Percentiles rank a stretch among this genome's conserved stretches.
phyloP scores from a whole-genome alignment of 2,113 vertebrate genomes.

The Rana temporaria region DNA sequence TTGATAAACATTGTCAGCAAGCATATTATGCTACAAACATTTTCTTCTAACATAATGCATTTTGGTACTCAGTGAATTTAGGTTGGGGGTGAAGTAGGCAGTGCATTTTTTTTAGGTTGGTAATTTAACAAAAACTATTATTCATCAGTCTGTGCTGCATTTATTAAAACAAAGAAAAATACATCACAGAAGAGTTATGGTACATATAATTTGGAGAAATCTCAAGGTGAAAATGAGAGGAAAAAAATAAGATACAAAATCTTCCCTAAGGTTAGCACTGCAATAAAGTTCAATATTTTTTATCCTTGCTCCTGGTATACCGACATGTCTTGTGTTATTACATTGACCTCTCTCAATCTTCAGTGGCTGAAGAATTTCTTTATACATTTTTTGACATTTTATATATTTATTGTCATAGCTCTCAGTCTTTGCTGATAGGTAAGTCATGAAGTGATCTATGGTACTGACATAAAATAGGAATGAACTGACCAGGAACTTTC shows the following conservation, averaged over 20 bases:
- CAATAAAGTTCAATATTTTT: constrained; percentile 47
- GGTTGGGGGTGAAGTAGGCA: too few species aligned
- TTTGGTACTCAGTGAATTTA: too few species aligned
- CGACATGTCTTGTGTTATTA: constrained; percentile 38
- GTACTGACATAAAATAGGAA: constrained; percentile 10
- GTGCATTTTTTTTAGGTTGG: too few species aligned
- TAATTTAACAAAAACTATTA: too few species aligned
- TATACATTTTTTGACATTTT: constrained; percentile 39
- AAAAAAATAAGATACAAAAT: constrained; percentile 16
- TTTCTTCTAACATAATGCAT: too few species aligned
- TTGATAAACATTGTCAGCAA: too few species aligned
- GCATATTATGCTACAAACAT: too few species aligned
- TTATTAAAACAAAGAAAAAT: too few species aligned
- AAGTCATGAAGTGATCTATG: constrained; percentile 22
- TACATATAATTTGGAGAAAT: too few species aligned
- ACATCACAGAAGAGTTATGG: too few species aligned
- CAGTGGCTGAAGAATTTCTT: constrained; percentile 10
- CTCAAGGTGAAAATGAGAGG: neutral
- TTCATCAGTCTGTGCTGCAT: too few species aligned
- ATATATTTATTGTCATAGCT: constrained; percentile 22
- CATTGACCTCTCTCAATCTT: constrained; percentile 25
- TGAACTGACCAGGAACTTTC: constrained; percentile 4
- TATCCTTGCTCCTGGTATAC: constrained; percentile 15
- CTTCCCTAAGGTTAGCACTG: constrained; percentile 36
- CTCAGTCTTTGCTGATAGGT: neutral